A percentile compares a stretch with the other conserved stretches of the same genome.
phyloP scores from a whole-genome alignment of 2,888 invertebrate genomes.

The Lottia scabra region DNA sequence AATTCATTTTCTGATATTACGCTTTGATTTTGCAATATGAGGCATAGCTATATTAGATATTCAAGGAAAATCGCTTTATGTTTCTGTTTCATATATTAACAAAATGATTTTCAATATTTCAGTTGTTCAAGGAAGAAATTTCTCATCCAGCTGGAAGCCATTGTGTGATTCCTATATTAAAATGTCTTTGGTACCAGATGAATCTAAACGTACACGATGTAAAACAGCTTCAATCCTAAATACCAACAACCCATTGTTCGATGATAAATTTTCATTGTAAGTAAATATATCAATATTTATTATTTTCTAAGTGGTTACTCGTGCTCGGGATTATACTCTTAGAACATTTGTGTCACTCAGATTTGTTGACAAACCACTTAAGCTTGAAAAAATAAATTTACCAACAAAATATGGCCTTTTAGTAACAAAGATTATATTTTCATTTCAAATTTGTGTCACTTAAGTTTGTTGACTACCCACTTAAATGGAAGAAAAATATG shows the following conservation, averaged over 20 bases:
- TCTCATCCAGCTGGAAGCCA: constrained; percentile 51
- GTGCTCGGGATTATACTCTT: not conserved
- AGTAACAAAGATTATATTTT: too few species aligned
- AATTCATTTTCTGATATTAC: too few species aligned
- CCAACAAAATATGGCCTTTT: too few species aligned
- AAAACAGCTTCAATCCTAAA: constrained; percentile 55
- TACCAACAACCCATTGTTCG: constrained; percentile 62
- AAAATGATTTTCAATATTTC: constrained; percentile 26
- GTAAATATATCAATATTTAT: constrained; percentile 30
- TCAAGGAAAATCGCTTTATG: too few species aligned
- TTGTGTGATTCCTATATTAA: constrained; percentile 58
- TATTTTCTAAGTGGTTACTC: not conserved
- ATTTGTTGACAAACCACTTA: too few species aligned
- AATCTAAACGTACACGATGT: constrained; percentile 55
- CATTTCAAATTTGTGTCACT: too few species aligned
- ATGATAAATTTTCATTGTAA: constrained; percentile 68
- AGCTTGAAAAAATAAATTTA: too few species aligned
- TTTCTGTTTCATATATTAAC: not conserved
- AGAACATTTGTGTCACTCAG: not conserved
- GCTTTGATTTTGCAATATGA: too few species aligned
- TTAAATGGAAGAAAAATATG: not conserved
- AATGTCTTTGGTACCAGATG: constrained; percentile 63
- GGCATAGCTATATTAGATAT: too few species aligned
- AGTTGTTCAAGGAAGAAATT: constrained; percentile 56
- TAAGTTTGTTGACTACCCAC: not conserved